A percentile compares a stretch with the other conserved stretches of the same genome.
These are phyloP conservation scores for Tridacna crocea DNA, from an alignment of 2,888 invertebrate genomes.

Conservation along the genomic window DNA sequence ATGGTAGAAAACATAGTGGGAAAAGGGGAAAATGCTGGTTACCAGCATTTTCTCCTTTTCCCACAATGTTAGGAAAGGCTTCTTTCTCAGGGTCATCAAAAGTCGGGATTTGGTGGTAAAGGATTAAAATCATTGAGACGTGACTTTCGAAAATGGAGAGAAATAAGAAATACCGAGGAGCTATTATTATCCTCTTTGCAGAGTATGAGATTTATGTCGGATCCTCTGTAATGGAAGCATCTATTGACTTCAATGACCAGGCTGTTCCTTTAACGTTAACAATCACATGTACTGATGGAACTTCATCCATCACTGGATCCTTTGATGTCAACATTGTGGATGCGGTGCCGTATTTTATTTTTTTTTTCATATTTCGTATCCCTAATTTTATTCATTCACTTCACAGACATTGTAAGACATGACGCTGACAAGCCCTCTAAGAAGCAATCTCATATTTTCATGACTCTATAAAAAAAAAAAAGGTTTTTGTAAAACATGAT, in stretches of 20 bases:
- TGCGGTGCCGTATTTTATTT: constrained; percentile 3
- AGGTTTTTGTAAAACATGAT: background rate
- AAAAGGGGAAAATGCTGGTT: background rate
- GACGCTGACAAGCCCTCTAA: no score
- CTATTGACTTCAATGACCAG: constrained; percentile 40
- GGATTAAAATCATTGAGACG: no score
- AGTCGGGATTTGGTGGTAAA: no score
- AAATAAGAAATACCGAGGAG: background rate
- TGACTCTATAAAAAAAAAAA: no score
- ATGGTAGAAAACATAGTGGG: no score
- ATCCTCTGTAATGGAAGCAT: constrained; percentile 21
- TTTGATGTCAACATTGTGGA: constrained; percentile 39
- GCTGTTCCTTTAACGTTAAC: constrained; percentile 22
- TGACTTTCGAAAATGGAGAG: no score
- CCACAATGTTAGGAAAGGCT: background rate
- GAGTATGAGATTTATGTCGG: constrained; percentile 29
- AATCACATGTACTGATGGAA: constrained; percentile 35
- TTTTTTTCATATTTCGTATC: no score
- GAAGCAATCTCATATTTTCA: no score
- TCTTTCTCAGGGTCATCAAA: no score
- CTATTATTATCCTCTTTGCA: background rate
- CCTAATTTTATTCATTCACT: no score
- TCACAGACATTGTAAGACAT: no score
- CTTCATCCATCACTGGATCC: constrained; percentile 23
- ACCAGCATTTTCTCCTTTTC: background rate